Base-by-base conservation (phyloP, 2,888 invertebrate genomes). In the Rhamnusium bicolor region DNA sequence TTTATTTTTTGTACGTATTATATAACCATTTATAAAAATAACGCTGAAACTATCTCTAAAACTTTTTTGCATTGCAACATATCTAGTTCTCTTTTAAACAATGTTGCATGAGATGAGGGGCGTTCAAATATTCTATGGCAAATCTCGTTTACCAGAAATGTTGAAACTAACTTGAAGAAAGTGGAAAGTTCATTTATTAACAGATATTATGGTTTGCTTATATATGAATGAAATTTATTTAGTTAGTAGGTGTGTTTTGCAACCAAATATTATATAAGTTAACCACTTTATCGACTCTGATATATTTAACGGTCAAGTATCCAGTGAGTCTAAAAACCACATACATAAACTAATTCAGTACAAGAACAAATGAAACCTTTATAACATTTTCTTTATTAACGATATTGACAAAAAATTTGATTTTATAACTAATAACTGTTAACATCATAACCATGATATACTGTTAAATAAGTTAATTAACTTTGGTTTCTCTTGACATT, bases 191-290 rank as follows among this genome's bases (percentile, higher is more conserved):
- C 18, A 21, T 40, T 40, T 21, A 63, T 47, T 24, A 16, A 21
- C 49, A 27, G 47, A 19, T 46, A n/a, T 27, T 24, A 56, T 56
- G 24, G 12, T 27, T 58, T 58, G 18, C 21, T 32, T 51, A 8
- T 65, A 53, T 54, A 65, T 65, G 65, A 65, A 65, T 65, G 53
- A 65, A 58, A 53, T 65, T 65, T 53, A 12, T 18, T 51, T n/a
- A n/a, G n/a, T n/a, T 24, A 24, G 6, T 29, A 14, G 19, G 18
- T 1, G 10, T 53, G 12, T 53, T 53, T 65, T 53, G 53, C 12
- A 65, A 65, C 12, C 14, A 53, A 51, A 49, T 19, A 14, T 65
- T 65, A 54, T 19, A 32, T 65, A 65, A 65, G 16, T 18, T 27
- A 27, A n/a, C 40, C 40, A 40, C 40, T 40, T n/a, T n/a, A 40